Evolutionary conservation across 64 coral and sea anemone genomes (phyloP), one percentile per base, ranked within the genome.

Genomic region (Dendronephthya gigantea): DNA sequence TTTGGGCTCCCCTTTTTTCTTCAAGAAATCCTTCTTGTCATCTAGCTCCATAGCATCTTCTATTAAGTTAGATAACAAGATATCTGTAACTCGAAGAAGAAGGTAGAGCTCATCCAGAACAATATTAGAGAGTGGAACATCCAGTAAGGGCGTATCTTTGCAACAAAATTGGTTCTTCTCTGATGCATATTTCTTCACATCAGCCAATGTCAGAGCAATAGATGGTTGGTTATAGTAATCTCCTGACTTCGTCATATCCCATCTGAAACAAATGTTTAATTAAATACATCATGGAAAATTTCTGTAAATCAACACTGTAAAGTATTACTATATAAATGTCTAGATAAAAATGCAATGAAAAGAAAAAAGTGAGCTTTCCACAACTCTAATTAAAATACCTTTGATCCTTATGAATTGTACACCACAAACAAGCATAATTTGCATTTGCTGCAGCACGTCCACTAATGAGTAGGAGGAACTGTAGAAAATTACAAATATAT

Each of bases 21-120:
- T 91, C 9, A 40, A 7, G 25, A 34, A 58, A 33, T 92, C 90
- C 4, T 84, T 58, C 5, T 25, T 41, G 9, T 92, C 72, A 48
- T 92, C 86, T 52, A 28, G 39, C 48, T 92, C 90, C 90, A 82
- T 92, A 13, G 84, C 56, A 92, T 92, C 90, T 35, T 86, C 83
- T 43, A 92, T 84, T 17, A 92, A 13, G 35, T 92, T 92, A 6
- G 49, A 28, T 33, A 88, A 9, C 6, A 92, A 34, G n/a, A 92
- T 41, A 51, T 88, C 90, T 29, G 48, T 84, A 37, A 92, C 19
- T 81, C 90, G 43, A 3, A 92, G 52, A 28, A 92, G 82, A 2
- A 92, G 82, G 23, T 92, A 82, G 14, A 92, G 86, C 17, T 92
- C 90, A 88, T 92, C 90, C 5, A 92, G 34, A 29, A 92, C 49